Evolutionary conservation across 2,888 invertebrate species (phyloP).

Genomic region (Junonia oenone): DNA sequence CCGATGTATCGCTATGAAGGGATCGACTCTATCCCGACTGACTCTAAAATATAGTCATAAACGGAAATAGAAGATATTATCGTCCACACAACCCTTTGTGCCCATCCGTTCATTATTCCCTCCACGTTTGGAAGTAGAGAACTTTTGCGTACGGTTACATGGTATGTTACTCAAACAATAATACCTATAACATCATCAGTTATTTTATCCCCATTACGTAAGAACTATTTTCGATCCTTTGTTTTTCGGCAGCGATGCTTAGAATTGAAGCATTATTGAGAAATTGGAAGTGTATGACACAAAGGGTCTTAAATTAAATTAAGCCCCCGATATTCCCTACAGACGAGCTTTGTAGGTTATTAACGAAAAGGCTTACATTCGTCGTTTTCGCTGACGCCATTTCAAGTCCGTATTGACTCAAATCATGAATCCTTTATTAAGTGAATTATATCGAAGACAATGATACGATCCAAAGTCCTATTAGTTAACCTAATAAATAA

Average conservation of each 20-base stretch:
- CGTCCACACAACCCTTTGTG: constrained; percentile 32
- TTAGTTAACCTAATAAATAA: not conserved
- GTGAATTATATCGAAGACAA: not conserved
- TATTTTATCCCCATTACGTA: constrained; percentile 42
- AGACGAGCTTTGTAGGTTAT: constrained; percentile 49
- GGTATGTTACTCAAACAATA: constrained; percentile 52
- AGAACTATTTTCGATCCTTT: constrained; percentile 46
- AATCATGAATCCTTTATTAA: constrained; percentile 2
- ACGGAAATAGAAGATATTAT: constrained; percentile 30
- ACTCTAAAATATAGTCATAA: constrained; percentile 24
- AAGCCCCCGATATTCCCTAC: constrained; percentile 57
- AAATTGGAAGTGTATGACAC: constrained; percentile 64
- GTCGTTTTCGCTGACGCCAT: not conserved
- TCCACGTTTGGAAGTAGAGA: constrained; percentile 38
- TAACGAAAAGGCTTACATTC: constrained; percentile 35
- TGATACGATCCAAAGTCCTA: not conserved
- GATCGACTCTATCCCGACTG: constrained; percentile 12
- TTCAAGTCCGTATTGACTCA: constrained; percentile 1
- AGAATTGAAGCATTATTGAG: constrained; percentile 54
- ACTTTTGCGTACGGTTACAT: constrained; percentile 31
- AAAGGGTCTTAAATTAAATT: constrained; percentile 72
- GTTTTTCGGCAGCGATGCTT: constrained; percentile 53
- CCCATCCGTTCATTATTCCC: constrained; percentile 35
- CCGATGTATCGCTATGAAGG: constrained; percentile 4
- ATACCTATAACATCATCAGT: constrained; percentile 49